Evolutionary conservation across 2,113 vertebrate genomes (phyloP).

Genomic region (Electrona antarctica): DNA sequence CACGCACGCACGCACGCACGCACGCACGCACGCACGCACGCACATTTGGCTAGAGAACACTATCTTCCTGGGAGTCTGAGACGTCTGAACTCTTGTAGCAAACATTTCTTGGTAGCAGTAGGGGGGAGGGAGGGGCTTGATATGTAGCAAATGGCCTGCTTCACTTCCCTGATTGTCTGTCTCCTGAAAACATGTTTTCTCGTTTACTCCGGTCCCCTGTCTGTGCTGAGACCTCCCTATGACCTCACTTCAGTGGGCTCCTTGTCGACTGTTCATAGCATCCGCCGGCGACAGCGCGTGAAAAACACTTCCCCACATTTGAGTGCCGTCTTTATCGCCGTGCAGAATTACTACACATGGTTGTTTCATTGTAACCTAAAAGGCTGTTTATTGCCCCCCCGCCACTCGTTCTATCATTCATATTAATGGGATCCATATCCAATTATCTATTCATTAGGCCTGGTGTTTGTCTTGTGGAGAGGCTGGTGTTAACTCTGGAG

Average conservation of each 20-base stretch:
- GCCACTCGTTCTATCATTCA: conserved; percentile 50
- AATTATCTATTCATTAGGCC: conserved; percentile 62
- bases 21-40: conserved; percentile 6
- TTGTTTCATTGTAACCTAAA: conserved; percentile 30
- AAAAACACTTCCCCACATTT: conserved; percentile 34
- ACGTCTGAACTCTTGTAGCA: conserved; percentile 23
- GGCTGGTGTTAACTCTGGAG: conserved; percentile 47
- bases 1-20: conserved; percentile 19
- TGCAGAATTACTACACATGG: conserved; percentile 21
- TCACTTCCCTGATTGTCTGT: conserved; percentile 28
- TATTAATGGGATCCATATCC: conserved; percentile 53
- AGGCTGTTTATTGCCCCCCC: conserved; percentile 35
- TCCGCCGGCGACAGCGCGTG: conserved; percentile 6
- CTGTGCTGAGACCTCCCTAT: conserved; percentile 19
- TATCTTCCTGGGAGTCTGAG: conserved; percentile 21
- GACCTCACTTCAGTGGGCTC: conserved; percentile 26
- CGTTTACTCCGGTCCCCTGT: conserved; percentile 7
- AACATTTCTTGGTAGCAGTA: conserved; percentile 25
- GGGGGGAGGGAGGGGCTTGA: neutral
- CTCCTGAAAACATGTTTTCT: conserved; percentile 31
- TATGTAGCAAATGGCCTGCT: conserved; percentile 24
- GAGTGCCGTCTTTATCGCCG: conserved; percentile 5
- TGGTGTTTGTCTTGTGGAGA: conserved; percentile 54
- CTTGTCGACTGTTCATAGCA: conserved; percentile 29
- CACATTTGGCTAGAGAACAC: conserved; percentile 22